Conservation (phyloP, 1,140 invertebrate genomes). For the Latrodectus geometricus region DNA sequence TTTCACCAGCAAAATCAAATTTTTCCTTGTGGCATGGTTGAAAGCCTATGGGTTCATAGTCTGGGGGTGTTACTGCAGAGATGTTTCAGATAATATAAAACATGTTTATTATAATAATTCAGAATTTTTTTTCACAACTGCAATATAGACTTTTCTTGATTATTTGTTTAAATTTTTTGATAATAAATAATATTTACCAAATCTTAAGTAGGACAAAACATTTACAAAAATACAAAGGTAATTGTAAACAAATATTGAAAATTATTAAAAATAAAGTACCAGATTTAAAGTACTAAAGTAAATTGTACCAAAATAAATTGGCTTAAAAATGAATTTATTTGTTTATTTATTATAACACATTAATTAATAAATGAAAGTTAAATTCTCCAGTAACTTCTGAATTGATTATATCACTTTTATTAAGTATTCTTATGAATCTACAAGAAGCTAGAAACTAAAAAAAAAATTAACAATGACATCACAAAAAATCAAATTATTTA, state of each 20-base stretch:
- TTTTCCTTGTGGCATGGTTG: constrained; percentile 5
- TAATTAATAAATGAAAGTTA: too few species aligned
- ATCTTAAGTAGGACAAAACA: not conserved
- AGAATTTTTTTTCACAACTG: not conserved
- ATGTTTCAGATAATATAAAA: not conserved
- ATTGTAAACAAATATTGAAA: not conserved
- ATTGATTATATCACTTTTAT: too few species aligned
- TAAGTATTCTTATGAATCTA: too few species aligned
- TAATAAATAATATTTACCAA: not conserved
- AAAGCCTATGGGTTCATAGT: constrained; percentile 55
- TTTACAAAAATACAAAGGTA: not conserved
- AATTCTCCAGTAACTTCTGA: too few species aligned
- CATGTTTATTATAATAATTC: not conserved
- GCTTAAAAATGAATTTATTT: too few species aligned
- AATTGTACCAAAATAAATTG: too few species aligned
- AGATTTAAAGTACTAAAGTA: too few species aligned
- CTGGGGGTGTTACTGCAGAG: constrained; percentile 29
- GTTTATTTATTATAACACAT: too few species aligned
- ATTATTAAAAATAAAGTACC: too few species aligned
- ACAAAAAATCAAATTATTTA: too few species aligned
- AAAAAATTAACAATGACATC: too few species aligned
- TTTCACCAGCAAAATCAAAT: constrained; percentile 24
- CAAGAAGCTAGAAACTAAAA: too few species aligned
- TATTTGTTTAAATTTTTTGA: not conserved
- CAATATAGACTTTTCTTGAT: not conserved